Evolutionary conservation across 2,113 vertebrate species (phyloP), one percentile per base, ranked within the genome.

Genomic region (Illadopsis cleaveri): DNA sequence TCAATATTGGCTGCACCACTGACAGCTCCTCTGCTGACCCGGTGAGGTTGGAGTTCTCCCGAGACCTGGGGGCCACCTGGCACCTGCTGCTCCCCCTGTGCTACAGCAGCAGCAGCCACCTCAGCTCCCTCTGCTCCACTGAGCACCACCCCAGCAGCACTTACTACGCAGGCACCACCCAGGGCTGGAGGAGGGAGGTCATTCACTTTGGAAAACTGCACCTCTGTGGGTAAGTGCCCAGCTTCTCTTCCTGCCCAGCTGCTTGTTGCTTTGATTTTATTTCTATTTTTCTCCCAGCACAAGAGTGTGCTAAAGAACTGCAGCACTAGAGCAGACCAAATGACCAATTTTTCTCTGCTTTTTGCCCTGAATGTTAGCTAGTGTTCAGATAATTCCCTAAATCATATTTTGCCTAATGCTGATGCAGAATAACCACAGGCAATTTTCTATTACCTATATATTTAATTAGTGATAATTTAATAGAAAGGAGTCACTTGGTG

Each of bases 11-110:
- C 86, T 99, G 99, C 97, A 99, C 99, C 37, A 98, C 98, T 2
- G 99, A 99, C 38, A 99, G 99, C 96, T 99, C 99, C 24, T 99
- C 99, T 21, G 95, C 98, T 2, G 97, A 99, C 69, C 98, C 99
- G 0, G 98, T 99, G 48, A 99, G 96, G 83, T 87, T 99, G 85
- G 99, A 99, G 97, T 99, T 99, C 97, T 99, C 99, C 3, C 96
- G 99, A 66, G 99, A 99, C 96, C 99, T 99, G 47, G 99, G 99
- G 31, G 98, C 99, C 2, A 99, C 99, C 2, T 99, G 99, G 99
- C 99, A 99, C 97, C 98, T 99, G 61, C 97, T 99, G 95, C 99
- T 99, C 4, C 99, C 99, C 23, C 96, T 99, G 96, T 99, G 99
- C 97, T 98, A 98, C 44, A 99, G 99, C 45, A 99, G 99, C 84